Percentiles rank a stretch among this genome's conserved stretches.
Evolutionary conservation across 2,888 invertebrate species (phyloP).

Genomic region (Cremastobaeus sp.): DNA sequence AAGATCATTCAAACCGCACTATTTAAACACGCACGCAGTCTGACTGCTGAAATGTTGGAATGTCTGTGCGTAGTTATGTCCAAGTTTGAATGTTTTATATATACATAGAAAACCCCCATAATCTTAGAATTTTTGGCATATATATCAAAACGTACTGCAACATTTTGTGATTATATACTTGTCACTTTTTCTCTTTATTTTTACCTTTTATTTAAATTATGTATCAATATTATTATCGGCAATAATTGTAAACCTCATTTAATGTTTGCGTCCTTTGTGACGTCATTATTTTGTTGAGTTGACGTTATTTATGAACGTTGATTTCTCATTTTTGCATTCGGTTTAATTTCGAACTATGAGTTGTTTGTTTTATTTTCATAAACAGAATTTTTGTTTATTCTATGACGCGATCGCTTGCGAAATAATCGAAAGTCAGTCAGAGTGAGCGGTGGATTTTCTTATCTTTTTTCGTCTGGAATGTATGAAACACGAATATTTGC

Average conservation of each 20-base stretch:
- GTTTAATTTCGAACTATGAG: slow-evolving; percentile 38
- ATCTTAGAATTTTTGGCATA: slow-evolving; percentile 69
- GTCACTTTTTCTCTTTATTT: slow-evolving; percentile 20
- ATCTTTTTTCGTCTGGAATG: slow-evolving; percentile 62
- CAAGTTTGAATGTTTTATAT: slow-evolving; percentile 62
- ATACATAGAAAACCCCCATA: slow-evolving; percentile 65
- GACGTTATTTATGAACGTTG: slow-evolving; percentile 41
- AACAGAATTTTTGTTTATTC: slow-evolving; percentile 37
- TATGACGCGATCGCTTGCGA: slow-evolving; percentile 36
- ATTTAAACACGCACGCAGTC: slow-evolving; percentile 62
- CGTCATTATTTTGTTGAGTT: slow-evolving; percentile 6
- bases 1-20: slow-evolving; percentile 63
- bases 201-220: slow-evolving; percentile 11
- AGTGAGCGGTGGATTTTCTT: slow-evolving; percentile 51
- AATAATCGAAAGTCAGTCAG: slow-evolving; percentile 35
- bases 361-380: slow-evolving; percentile 42
- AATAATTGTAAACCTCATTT: background rate
- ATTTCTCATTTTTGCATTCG: slow-evolving; percentile 18
- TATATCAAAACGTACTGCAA: slow-evolving; percentile 61
- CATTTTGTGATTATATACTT: slow-evolving; percentile 37
- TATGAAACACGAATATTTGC: slow-evolving; percentile 72
- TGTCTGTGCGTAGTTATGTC: slow-evolving; percentile 48
- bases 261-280: slow-evolving; percentile 13
- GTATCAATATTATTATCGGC: slow-evolving; percentile 21
- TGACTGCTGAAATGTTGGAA: slow-evolving; percentile 61